These are phyloP conservation scores for Meganola albula DNA, from an alignment of 2,888 invertebrate species.

Conservation along the genomic window DNA sequence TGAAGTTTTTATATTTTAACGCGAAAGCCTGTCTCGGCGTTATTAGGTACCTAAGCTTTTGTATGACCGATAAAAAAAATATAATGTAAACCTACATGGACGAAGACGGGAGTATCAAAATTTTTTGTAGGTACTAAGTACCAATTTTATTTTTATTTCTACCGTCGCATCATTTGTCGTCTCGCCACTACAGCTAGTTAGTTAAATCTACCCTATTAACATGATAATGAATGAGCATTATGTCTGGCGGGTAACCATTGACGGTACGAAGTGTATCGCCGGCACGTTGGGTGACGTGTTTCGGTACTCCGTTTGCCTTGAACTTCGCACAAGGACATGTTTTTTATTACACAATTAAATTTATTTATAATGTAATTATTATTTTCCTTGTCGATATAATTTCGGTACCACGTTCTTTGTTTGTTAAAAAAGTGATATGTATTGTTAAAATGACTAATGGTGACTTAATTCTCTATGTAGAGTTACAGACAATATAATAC, in stretches of 20 bases:
- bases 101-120: too few relatives aligned
- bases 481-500: too few relatives aligned
- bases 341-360: slow-evolving; percentile 21
- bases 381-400: slow-evolving; percentile 15
- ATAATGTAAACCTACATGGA: too few relatives aligned
- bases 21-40: too few relatives aligned
- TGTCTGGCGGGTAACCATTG: slow-evolving; percentile 44
- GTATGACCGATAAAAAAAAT: too few relatives aligned
- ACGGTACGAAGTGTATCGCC: slow-evolving; percentile 18
- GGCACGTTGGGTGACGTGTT: slow-evolving; percentile 24
- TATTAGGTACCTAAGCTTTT: too few relatives aligned
- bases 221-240: slow-evolving; percentile 58
- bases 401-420: slow-evolving; percentile 9
- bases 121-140: too few relatives aligned
- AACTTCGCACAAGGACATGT: slow-evolving; percentile 30
- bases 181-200: slow-evolving; percentile 38
- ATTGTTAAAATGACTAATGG: too few relatives aligned
- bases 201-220: slow-evolving; percentile 57
- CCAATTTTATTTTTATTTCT: slow-evolving; percentile 19
- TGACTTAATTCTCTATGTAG: too few relatives aligned
- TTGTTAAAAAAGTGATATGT: slow-evolving; percentile 3
- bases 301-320: slow-evolving; percentile 23
- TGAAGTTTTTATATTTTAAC: too few relatives aligned
- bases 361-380: slow-evolving; percentile 20
- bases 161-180: slow-evolving; percentile 23